Evolutionary conservation across 1,140 invertebrate species (phyloP), one percentile per base, ranked within the genome.

Genomic region (Colletes latitarsis): DNA sequence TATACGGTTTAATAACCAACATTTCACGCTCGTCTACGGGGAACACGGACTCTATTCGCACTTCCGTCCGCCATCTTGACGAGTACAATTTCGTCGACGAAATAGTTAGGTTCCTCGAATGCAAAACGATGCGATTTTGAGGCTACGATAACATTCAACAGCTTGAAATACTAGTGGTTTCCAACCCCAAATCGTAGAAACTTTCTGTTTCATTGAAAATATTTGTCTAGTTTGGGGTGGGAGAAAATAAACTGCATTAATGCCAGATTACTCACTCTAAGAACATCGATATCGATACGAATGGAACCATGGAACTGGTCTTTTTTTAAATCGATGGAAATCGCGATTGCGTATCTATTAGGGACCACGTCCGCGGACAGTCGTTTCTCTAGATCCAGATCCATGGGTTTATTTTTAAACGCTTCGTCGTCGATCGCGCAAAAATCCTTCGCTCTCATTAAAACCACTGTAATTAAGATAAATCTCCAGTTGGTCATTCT

Each of bases 391-490:
- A 67, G 55, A 3, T 60, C 53, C 55, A 62, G 12, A 41, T 1
- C 30, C 30, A 30, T 39, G 8, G 41, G 41, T 60, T 80, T 67
- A 52, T 52, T 43, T 0, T 10, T 19, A 1, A 30, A 0, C 46
- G 55, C 41, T 1, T 60, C 5, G 1, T 17, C 53, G 21, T 6
- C 19, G 30, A 41, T 62, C 55, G 12, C 41, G 4, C 41, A 8
- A 17, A 43, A 62, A 46, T 69, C 41, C 49, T 41, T 55, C 43
- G n/a, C 10, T 17, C 49, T 62, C 68, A 21, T 55, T 39, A 78
- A 72, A 52, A 57, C 21, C 55, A 80, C 55, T 63, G 64, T 39
- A 74, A 80, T 80, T 80, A 74, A 68, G 63, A 82, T 64, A 74
- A 79, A 73, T 43, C 41, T 53, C 55, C 69, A 73, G 57, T 5